These are phyloP conservation scores for roundworm (Caenorhabditis elegans) DNA, from an alignment of 1,140 invertebrate species.

Conservation along the genomic window DNA sequence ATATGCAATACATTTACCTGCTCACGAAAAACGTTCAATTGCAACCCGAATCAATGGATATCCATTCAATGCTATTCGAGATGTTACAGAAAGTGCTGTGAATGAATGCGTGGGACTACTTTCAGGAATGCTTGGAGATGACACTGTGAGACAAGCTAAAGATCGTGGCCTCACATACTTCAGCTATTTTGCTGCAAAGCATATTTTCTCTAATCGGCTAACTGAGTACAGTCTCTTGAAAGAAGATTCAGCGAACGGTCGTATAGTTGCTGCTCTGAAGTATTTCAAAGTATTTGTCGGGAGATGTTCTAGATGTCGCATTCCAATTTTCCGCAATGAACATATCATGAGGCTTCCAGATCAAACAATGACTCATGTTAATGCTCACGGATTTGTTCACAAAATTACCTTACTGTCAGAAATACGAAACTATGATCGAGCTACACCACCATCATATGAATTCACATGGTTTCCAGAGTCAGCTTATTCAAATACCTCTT, in stretches of 20 bases:
- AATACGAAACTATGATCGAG: neutral
- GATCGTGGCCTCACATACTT: neutral
- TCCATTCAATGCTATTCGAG: neutral
- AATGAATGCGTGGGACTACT: neutral
- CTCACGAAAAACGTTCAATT: neutral
- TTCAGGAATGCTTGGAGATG: neutral
- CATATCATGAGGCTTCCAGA: neutral
- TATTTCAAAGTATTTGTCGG: neutral
- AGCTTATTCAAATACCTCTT: neutral
- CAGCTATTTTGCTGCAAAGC: neutral
- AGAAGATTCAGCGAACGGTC: neutral
- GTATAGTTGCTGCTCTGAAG: neutral
- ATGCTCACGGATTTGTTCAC: neutral
- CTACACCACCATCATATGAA: neutral
- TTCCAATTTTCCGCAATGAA: neutral
- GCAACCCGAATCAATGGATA: neutral
- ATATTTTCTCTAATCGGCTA: neutral
- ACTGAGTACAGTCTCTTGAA: neutral
- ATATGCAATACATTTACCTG: neutral
- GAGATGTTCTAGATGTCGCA: neutral
- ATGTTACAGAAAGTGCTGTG: neutral
- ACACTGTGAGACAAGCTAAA: neutral
- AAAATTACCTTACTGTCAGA: neutral
- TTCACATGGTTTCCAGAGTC: constrained; percentile 6
- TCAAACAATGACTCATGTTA: constrained; percentile 2